phyloP scores from a whole-genome alignment of 2,113 vertebrate species.

The Glareola pratincola region DNA sequence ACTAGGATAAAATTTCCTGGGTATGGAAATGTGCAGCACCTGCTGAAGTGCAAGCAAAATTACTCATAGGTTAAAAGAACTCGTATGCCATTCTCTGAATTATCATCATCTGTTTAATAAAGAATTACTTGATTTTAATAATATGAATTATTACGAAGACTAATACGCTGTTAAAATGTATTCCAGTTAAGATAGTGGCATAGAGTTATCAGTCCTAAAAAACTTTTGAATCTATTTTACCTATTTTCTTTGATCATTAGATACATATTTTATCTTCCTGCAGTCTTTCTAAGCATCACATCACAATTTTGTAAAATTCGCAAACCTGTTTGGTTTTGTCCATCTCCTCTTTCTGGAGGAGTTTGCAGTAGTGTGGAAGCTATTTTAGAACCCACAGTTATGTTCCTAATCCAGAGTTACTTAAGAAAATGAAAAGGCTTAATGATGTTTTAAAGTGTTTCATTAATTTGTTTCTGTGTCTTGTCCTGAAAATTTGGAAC shows the following conservation, averaged over 20 bases:
- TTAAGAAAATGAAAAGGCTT: neutral
- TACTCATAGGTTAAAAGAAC: neutral
- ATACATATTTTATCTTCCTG: neutral
- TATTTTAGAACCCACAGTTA: neutral
- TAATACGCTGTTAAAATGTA: neutral
- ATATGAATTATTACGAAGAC: neutral
- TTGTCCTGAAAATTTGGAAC: neutral
- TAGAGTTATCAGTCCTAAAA: neutral
- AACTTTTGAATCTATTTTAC: neutral
- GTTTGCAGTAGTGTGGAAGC: neutral
- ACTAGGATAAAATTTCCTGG: neutral
- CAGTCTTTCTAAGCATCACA: neutral
- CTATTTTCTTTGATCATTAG: neutral
- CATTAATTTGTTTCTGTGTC: neutral
- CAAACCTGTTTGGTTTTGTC: neutral
- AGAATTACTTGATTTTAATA: neutral
- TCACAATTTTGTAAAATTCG: neutral
- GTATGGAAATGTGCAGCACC: neutral
- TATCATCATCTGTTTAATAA: neutral
- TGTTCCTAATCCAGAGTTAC: neutral
- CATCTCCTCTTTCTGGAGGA: neutral
- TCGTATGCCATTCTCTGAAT: neutral
- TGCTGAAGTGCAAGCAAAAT: neutral
- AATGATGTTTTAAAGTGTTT: neutral
- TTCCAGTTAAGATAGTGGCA: neutral